Percentiles rank a stretch among this genome's conserved stretches.
phyloP scores from a whole-genome alignment of 2,888 invertebrate species.

The Megamerina dolium region DNA sequence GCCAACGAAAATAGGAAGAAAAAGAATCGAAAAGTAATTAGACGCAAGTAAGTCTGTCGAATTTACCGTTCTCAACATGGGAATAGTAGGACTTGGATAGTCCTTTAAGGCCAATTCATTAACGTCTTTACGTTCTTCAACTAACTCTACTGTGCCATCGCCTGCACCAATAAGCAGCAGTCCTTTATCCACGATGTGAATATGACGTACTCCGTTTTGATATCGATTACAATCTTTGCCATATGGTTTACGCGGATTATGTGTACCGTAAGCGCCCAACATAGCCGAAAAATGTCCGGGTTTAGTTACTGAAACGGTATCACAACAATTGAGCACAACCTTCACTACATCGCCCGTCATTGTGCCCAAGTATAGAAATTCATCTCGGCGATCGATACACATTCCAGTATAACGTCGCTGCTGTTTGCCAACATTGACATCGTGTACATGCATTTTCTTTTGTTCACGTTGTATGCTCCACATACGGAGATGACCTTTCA shows the following conservation, averaged over 20 bases:
- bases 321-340: conserved; percentile 47
- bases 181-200: conserved; percentile 57
- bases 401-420: conserved; percentile 71
- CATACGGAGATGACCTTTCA: conserved; percentile 59
- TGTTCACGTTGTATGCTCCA: conserved; percentile 69
- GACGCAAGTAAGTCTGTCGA: not conserved
- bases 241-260: conserved; percentile 41
- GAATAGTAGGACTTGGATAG: conserved; percentile 53
- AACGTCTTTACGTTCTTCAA: conserved; percentile 55
- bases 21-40: not conserved
- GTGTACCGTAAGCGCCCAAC: conserved; percentile 52
- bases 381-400: conserved; percentile 63
- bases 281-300: conserved; percentile 45
- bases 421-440: conserved; percentile 72
- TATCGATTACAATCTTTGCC: conserved; percentile 48
- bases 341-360: conserved; percentile 61
- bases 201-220: conserved; percentile 55
- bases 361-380: conserved; percentile 78
- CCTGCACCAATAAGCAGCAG: conserved; percentile 75
- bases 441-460: conserved; percentile 63
- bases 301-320: conserved; percentile 39
- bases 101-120: conserved; percentile 35
- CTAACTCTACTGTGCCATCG: conserved; percentile 72
- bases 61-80: conserved; percentile 53
- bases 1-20: not conserved